A percentile compares a stretch with the other conserved stretches of the same genome.
Evolutionary conservation across 1,140 invertebrate genomes (phyloP).

Genomic region (Drosophila funebris): DNA sequence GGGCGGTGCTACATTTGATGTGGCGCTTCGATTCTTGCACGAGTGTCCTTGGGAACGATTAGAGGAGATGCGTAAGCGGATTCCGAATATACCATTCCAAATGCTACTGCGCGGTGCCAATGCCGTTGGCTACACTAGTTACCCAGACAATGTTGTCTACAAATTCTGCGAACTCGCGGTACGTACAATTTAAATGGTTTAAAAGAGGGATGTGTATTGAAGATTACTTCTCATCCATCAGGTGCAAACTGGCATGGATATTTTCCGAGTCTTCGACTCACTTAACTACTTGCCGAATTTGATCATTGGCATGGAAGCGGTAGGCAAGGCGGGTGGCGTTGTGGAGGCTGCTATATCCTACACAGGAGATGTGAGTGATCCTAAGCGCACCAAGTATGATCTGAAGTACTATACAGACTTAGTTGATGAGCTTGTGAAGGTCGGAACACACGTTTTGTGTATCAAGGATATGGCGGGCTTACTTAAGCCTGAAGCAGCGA

Average conservation of each 20-base stretch:
- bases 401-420: conserved; percentile 97
- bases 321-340: conserved; percentile 97
- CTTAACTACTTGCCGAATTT: conserved; percentile 99
- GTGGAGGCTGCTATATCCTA: conserved; percentile 99
- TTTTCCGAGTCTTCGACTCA: conserved; percentile 99
- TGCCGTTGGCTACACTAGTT: conserved; percentile 99
- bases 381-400: conserved; percentile 95
- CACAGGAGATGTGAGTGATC: conserved; percentile 98
- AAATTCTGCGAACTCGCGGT: conserved; percentile 97
- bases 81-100: conserved; percentile 99
- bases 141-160: conserved; percentile 99
- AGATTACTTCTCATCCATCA: conserved; percentile 84
- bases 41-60: conserved; percentile 99
- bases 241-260: conserved; percentile 98
- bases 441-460: conserved; percentile 96
- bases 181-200: conserved; percentile 34
- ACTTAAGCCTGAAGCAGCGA: conserved; percentile 96
- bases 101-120: conserved; percentile 99
- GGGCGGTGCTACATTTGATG: conserved; percentile 99
- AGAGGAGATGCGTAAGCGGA: conserved; percentile 93
- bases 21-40: conserved; percentile 97
- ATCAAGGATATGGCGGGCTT: conserved; percentile 99
- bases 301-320: conserved; percentile 98
- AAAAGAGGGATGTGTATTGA: background rate
- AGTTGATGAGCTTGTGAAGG: conserved; percentile 97